Percentiles rank a stretch among this genome's conserved stretches.
phyloP scores from a whole-genome alignment of 2,888 invertebrate species.

The Orchesella flavescens region DNA sequence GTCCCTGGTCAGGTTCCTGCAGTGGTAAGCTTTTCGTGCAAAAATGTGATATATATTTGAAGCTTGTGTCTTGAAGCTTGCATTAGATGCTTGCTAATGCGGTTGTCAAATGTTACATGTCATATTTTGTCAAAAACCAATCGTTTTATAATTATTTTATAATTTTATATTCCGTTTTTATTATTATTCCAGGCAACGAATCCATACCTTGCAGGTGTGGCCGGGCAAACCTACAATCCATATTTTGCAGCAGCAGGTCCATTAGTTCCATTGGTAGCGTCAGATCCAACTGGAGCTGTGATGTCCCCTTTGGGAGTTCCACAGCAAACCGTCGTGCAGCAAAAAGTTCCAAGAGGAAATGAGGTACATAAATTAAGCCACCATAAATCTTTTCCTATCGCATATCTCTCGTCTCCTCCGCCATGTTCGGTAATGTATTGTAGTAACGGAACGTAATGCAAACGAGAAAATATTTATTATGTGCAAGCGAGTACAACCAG shows the following conservation, averaged over 20 bases:
- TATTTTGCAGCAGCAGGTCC: conserved; percentile 92
- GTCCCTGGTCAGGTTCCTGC: conserved; percentile 92
- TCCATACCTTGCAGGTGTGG: conserved; percentile 72
- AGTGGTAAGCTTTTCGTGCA: conserved; percentile 82
- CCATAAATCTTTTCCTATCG: conserved; percentile 30
- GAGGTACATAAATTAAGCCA: conserved; percentile 55
- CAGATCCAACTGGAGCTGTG: conserved; percentile 82
- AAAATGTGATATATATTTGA: conserved; percentile 71
- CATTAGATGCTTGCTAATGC: too few species aligned
- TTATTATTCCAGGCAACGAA: conserved; percentile 68
- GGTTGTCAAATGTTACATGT: too few species aligned
- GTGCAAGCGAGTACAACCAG: too few species aligned
- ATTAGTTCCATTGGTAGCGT: conserved; percentile 92
- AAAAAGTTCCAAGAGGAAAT: conserved; percentile 87
- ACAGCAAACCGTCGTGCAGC: conserved; percentile 88
- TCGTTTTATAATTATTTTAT: too few species aligned
- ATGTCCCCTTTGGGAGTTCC: conserved; percentile 88
- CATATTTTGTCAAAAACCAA: too few species aligned
- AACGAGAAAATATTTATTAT: too few species aligned
- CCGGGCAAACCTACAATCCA: conserved; percentile 87
- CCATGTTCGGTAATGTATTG: too few species aligned
- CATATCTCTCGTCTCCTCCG: conserved; percentile 18
- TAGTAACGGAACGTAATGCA: too few species aligned
- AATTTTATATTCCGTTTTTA: conserved; percentile 28
- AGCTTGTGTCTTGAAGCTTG: too few species aligned